These are phyloP conservation scores for Drosophila watanabei DNA, from an alignment of 1,140 invertebrate genomes.

Conservation along the genomic window DNA sequence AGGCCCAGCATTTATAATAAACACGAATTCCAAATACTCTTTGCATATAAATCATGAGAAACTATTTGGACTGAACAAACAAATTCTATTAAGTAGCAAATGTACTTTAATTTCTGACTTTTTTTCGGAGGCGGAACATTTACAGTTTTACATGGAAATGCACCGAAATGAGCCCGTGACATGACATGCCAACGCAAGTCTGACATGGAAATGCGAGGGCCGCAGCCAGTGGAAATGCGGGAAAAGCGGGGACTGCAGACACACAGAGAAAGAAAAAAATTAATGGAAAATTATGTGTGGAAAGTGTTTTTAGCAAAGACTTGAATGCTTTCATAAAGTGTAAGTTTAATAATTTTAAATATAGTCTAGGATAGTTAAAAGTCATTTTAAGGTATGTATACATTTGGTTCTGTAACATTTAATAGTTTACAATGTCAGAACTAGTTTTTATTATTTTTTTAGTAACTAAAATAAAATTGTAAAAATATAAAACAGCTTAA, in stretches of 20 bases:
- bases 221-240: constrained; percentile 16
- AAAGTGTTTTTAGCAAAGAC: not conserved
- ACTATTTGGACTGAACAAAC: not conserved
- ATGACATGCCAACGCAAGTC: constrained; percentile 69
- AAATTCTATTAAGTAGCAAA: constrained; percentile 8
- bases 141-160: constrained; percentile 71
- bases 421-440: not conserved
- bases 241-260: constrained; percentile 1
- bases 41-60: not conserved
- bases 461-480: no score
- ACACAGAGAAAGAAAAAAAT: not conserved
- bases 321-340: not conserved
- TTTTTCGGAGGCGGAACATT: constrained; percentile 43
- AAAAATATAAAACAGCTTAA: no score
- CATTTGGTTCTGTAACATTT: no score
- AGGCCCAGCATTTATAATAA: no score
- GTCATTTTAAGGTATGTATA: no score
- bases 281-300: not conserved
- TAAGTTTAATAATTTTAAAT: not conserved
- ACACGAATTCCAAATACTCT: constrained; percentile 31
- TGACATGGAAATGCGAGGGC: constrained; percentile 68
- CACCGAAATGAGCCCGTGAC: constrained; percentile 75
- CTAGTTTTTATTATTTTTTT: no score
- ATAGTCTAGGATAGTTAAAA: no score
- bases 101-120: constrained; percentile 8